These are phyloP conservation scores for Montipora efflorescens DNA, from an alignment of 64 coral and sea anemone genomes.

Conservation along the genomic window DNA sequence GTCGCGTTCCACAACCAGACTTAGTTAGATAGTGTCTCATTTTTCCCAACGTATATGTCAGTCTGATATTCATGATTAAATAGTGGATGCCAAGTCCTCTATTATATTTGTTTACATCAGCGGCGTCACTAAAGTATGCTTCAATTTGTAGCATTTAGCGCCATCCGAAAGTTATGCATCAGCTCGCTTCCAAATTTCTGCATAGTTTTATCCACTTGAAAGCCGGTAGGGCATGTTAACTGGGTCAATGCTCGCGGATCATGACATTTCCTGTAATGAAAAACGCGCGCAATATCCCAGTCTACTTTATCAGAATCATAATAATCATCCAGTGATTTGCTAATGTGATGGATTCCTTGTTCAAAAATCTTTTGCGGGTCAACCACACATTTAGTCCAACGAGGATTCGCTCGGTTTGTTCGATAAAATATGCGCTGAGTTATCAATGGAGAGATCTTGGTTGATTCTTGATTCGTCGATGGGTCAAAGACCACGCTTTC, in stretches of 20 bases:
- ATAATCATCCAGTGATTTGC: conserved; percentile 25
- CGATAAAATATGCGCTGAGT: conserved; percentile 21
- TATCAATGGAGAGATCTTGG: not conserved
- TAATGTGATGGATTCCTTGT: conserved; percentile 33
- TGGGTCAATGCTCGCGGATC: not conserved
- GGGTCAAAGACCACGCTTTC: conserved; percentile 58
- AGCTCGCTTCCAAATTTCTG: conserved; percentile 13
- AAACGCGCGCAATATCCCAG: conserved; percentile 6
- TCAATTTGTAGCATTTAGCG: not conserved
- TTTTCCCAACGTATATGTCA: too few relatives aligned
- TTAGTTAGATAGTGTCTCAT: too few relatives aligned
- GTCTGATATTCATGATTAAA: too few relatives aligned
- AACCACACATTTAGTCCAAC: conserved; percentile 11
- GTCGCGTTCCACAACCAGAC: too few relatives aligned
- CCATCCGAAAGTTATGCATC: not conserved
- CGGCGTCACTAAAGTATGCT: not conserved
- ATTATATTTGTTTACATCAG: too few relatives aligned
- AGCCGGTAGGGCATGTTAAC: not conserved
- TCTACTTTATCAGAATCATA: not conserved
- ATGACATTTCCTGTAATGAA: conserved; percentile 31
- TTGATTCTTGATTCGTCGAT: not conserved
- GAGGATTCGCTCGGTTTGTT: not conserved
- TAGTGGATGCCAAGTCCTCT: too few relatives aligned
- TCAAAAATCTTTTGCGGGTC: conserved; percentile 22
- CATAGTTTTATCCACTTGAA: conserved; percentile 25